Conservation (phyloP, 1,140 invertebrate species). For the Papilio glaucus region DNA sequence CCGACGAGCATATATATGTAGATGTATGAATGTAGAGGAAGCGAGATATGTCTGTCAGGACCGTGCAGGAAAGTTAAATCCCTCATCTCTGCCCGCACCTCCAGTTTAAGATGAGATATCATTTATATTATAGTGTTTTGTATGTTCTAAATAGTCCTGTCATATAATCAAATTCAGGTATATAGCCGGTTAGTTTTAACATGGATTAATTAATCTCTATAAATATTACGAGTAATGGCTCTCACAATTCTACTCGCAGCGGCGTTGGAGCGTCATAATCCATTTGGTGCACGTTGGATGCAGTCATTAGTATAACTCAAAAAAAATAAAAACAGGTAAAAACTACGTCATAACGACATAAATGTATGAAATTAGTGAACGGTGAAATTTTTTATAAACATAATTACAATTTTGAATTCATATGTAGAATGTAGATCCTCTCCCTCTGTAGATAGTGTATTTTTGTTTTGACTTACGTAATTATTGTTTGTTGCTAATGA, state of each 20-base stretch:
- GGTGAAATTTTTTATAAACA: background rate
- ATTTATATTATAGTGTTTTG: too few species aligned
- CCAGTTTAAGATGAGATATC: too few species aligned
- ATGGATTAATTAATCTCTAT: conserved; percentile 5
- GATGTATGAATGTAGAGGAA: too few species aligned
- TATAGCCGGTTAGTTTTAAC: background rate
- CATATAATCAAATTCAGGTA: background rate
- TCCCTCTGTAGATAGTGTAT: too few species aligned
- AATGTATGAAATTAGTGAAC: background rate
- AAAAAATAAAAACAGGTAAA: too few species aligned
- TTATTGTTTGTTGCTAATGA: background rate
- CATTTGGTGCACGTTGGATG: background rate
- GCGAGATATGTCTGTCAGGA: too few species aligned
- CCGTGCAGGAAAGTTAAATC: too few species aligned
- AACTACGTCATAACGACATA: background rate
- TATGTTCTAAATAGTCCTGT: too few species aligned
- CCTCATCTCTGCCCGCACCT: too few species aligned
- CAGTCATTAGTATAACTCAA: background rate
- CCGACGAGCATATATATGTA: too few species aligned
- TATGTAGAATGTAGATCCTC: too few species aligned
- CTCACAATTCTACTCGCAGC: background rate
- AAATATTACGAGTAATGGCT: background rate
- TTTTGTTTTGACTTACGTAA: background rate
- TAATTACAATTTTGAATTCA: too few species aligned
- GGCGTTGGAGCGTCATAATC: background rate